Evolutionary conservation across 1,140 invertebrate species (phyloP).

Genomic region (Neodiprion pinetum): DNA sequence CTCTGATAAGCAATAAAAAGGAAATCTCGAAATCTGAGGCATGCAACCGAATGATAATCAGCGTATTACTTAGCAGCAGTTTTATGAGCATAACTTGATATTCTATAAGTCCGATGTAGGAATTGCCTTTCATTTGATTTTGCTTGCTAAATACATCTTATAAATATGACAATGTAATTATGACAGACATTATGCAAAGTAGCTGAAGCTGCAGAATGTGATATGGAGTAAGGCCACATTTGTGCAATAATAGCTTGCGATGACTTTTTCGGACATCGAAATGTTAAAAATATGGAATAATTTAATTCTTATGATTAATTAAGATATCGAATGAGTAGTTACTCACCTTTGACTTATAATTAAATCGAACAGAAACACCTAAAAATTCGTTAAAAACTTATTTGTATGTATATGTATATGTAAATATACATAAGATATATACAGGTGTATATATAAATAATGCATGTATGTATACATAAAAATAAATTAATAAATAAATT

Average conservation of each 20-base stretch:
- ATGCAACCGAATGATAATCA: background rate
- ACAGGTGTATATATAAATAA: background rate
- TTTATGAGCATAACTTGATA: background rate
- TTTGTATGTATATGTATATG: background rate
- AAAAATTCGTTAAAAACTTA: background rate
- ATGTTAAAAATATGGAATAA: background rate
- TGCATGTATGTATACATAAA: background rate
- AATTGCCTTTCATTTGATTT: background rate
- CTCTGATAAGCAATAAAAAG: no score
- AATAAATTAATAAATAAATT: background rate
- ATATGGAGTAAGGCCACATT: constrained; percentile 5
- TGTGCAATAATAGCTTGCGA: constrained; percentile 7
- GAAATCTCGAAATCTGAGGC: no score
- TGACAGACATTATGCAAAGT: constrained; percentile 7
- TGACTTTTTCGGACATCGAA: constrained; percentile 5
- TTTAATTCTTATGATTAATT: background rate
- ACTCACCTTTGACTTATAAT: background rate
- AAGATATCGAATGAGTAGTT: constrained; percentile 5
- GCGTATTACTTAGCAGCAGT: background rate
- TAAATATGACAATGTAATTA: constrained; percentile 1
- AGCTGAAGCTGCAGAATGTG: constrained; percentile 7
- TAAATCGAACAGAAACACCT: background rate
- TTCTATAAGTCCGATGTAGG: background rate
- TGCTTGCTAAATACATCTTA: constrained; percentile 1
- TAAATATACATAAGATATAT: background rate